Conservation (phyloP, 2,888 invertebrate genomes). For the Dichetophora obliterata region DNA sequence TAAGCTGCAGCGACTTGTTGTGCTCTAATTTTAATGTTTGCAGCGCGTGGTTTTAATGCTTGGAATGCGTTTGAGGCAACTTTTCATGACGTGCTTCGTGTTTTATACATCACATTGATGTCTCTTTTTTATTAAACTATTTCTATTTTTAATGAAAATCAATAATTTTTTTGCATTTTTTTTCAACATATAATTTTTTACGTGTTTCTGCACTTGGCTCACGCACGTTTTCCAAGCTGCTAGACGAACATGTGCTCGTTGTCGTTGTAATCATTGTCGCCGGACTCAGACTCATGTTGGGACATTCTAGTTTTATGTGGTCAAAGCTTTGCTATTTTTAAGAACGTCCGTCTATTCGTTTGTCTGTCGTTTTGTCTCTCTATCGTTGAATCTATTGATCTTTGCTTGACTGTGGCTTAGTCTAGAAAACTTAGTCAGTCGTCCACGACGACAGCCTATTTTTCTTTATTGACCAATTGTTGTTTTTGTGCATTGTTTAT, state of each 20-base stretch:
- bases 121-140: not conserved
- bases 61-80: not conserved
- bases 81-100: not conserved
- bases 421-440: slow-evolving; percentile 10
- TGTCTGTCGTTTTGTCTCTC: not conserved
- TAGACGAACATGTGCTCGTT: slow-evolving; percentile 4
- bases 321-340: not conserved
- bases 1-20: too few species aligned
- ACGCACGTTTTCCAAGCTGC: slow-evolving; percentile 5
- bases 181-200: not conserved
- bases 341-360: not conserved
- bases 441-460: slow-evolving; percentile 2
- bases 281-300: not conserved
- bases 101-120: not conserved
- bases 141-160: slow-evolving; percentile 1
- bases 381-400: not conserved
- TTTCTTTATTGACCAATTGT: slow-evolving; percentile 12
- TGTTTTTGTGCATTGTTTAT: not conserved
- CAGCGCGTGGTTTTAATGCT: not conserved
- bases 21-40: not conserved
- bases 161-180: not conserved
- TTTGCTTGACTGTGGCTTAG: slow-evolving; percentile 10
- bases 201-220: not conserved
- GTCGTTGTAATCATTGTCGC: not conserved
- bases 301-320: not conserved